A percentile compares a stretch with the other conserved stretches of the same genome.
phyloP scores from a whole-genome alignment of 2,113 vertebrate genomes.

The Gymnarchus niloticus region DNA sequence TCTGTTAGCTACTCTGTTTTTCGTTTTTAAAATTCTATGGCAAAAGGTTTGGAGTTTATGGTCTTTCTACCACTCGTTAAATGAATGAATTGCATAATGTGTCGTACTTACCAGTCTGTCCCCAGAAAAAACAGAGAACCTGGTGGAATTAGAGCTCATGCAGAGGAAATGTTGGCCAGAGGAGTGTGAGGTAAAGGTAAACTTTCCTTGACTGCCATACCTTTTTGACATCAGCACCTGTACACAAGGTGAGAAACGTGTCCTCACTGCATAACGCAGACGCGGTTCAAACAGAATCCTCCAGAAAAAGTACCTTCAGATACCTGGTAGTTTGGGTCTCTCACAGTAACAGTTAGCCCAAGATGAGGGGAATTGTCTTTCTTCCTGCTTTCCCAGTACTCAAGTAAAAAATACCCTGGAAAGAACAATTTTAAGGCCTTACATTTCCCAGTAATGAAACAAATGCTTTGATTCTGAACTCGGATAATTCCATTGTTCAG shows the following conservation, averaged over 20 bases:
- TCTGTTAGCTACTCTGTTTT: background rate
- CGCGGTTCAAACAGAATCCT: background rate
- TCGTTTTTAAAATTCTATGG: no score
- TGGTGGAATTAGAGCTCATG: constrained; percentile 79
- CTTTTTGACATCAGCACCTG: constrained; percentile 75
- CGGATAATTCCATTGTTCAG: background rate
- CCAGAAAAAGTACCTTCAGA: no score
- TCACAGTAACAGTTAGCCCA: constrained; percentile 74
- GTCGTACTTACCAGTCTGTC: constrained; percentile 71
- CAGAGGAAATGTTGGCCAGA: constrained; percentile 78
- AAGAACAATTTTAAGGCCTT: constrained; percentile 30
- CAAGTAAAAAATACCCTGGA: constrained; percentile 74
- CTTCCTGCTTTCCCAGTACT: constrained; percentile 66
- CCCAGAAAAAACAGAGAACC: constrained; percentile 65
- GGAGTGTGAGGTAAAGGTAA: constrained; percentile 74
- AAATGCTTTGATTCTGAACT: background rate
- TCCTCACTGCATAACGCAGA: background rate
- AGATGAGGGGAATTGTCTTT: constrained; percentile 67
- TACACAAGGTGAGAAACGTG: constrained; percentile 12
- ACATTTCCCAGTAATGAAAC: background rate
- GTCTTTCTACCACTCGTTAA: background rate
- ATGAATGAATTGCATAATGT: background rate
- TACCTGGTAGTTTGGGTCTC: constrained; percentile 66
- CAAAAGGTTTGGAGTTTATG: background rate
- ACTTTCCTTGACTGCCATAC: constrained; percentile 69